A percentile compares a stretch with the other conserved stretches of the same genome.
These are phyloP conservation scores for Nomada flava DNA, from an alignment of 2,888 invertebrate genomes.

Conservation along the genomic window DNA sequence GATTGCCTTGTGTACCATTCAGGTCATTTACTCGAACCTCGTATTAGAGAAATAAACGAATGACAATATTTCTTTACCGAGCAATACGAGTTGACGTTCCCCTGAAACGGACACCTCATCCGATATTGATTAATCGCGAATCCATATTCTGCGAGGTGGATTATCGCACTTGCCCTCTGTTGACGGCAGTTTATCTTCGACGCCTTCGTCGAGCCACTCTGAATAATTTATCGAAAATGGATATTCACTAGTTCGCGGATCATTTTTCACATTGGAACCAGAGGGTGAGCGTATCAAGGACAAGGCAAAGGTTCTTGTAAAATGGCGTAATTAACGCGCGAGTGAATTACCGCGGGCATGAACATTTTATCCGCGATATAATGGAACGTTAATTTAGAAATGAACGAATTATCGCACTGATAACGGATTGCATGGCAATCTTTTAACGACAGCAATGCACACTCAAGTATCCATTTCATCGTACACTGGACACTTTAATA, in stretches of 20 bases:
- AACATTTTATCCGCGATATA: neutral
- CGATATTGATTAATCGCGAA: slow-evolving; percentile 56
- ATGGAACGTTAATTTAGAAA: neutral
- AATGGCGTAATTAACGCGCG: neutral
- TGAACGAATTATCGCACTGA: too few relatives aligned
- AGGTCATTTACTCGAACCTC: neutral
- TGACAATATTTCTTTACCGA: slow-evolving; percentile 15
- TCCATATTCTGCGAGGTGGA: slow-evolving; percentile 35
- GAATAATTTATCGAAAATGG: slow-evolving; percentile 58
- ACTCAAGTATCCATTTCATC: neutral
- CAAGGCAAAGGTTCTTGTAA: slow-evolving; percentile 3
- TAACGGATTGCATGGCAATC: neutral
- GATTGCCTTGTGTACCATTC: neutral
- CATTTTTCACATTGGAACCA: slow-evolving; percentile 25
- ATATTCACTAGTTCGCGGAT: slow-evolving; percentile 28
- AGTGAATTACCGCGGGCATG: neutral
- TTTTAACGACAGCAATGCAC: too few relatives aligned
- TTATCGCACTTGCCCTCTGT: slow-evolving; percentile 39
- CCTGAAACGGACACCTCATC: slow-evolving; percentile 11
- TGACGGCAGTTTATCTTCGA: slow-evolving; percentile 50
- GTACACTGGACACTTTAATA: neutral
- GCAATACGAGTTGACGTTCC: slow-evolving; percentile 9
- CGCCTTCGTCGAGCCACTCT: slow-evolving; percentile 20
- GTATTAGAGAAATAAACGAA: slow-evolving; percentile 6
- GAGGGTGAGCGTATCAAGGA: slow-evolving; percentile 4